Percentiles rank a stretch among this genome's conserved stretches.
Evolutionary conservation across 1,140 invertebrate species (phyloP).

Genomic region (Lithobius niger): DNA sequence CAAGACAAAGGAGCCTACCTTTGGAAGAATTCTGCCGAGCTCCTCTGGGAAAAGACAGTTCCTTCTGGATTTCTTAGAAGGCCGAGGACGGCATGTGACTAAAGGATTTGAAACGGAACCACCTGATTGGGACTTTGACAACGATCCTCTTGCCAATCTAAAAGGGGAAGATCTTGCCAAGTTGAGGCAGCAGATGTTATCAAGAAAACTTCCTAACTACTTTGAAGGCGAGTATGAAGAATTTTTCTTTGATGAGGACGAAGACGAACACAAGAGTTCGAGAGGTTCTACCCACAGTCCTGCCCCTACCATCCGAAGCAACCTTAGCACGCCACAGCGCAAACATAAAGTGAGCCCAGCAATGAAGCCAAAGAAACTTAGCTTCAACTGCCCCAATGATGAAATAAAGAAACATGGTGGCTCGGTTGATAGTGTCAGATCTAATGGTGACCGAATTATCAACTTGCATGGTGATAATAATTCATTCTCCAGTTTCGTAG

Average conservation of each 20-base stretch:
- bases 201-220: conserved; percentile 1
- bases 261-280: conserved; percentile 5
- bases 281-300: conserved; percentile 4
- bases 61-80: conserved; percentile 4
- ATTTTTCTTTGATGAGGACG: conserved; percentile 6
- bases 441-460: background rate
- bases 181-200: conserved; percentile 4
- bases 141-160: background rate
- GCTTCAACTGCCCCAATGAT: background rate
- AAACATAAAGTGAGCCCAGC: conserved; percentile 7
- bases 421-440: no score
- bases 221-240: conserved; percentile 7
- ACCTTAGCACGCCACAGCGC: conserved; percentile 1
- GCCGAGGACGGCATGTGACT: background rate
- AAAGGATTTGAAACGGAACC: background rate
- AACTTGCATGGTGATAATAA: background rate
- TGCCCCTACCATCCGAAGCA: conserved; percentile 2
- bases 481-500: background rate
- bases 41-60: conserved; percentile 4
- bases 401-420: background rate
- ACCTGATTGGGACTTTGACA: conserved; percentile 4
- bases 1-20: background rate
- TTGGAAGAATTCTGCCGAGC: conserved; percentile 4
- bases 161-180: conserved; percentile 6
- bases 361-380: conserved; percentile 4